phyloP scores from a whole-genome alignment of 2,113 vertebrate genomes.

The Embiotoca jacksoni region DNA sequence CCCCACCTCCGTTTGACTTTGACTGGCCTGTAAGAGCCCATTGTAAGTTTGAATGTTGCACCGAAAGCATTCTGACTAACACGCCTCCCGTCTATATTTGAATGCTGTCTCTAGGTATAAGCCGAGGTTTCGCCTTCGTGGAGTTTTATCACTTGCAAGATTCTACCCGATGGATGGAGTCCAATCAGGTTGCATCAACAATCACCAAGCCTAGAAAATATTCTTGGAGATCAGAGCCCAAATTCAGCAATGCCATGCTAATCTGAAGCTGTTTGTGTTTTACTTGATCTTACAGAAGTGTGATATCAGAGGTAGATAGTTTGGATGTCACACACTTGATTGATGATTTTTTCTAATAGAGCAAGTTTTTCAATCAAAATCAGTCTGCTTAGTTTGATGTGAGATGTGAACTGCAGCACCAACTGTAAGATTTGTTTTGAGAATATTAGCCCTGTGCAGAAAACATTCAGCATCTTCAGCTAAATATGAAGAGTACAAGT shows the following conservation, averaged over 20 bases:
- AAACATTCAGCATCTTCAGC: conserved; percentile 4
- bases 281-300: conserved; percentile 5
- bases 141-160: conserved; percentile 99
- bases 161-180: conserved; percentile 99
- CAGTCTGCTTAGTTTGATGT: neutral
- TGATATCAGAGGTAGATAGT: conserved; percentile 13
- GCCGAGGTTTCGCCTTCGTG: conserved; percentile 99
- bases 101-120: conserved; percentile 99
- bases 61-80: conserved; percentile 97
- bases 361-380: neutral
- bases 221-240: conserved; percentile 65
- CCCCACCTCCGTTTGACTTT: conserved; percentile 83
- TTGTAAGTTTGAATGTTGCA: conserved; percentile 94
- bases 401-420: neutral
- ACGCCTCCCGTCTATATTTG: conserved; percentile 99
- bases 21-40: conserved; percentile 89
- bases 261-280: conserved; percentile 28
- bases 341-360: conserved; percentile 12
- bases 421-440: neutral
- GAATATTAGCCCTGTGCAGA: neutral
- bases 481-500: conserved; percentile 51
- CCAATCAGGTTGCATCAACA: conserved; percentile 99
- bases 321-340: conserved; percentile 26
- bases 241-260: conserved; percentile 19
- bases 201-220: conserved; percentile 93